phyloP scores from a whole-genome alignment of 2,888 invertebrate genomes.

The Octonoba sinensis region DNA sequence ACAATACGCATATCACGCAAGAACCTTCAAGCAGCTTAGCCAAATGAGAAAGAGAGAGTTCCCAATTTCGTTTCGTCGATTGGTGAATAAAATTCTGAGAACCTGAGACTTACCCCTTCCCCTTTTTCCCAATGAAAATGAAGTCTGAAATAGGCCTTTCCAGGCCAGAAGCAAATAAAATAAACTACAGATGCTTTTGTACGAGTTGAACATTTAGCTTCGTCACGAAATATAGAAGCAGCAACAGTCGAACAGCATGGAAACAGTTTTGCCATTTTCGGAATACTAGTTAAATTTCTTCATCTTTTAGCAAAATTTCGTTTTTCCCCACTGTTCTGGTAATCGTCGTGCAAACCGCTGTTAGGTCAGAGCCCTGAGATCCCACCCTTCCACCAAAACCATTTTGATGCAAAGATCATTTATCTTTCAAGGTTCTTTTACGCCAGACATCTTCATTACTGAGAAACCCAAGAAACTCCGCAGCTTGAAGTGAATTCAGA shows the following conservation, averaged over 20 bases:
- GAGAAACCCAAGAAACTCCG: constrained; percentile 52
- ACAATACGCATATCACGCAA: neutral
- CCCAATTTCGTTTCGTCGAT: constrained; percentile 43
- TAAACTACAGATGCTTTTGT: no score
- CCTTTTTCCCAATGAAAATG: constrained; percentile 34
- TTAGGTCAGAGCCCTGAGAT: no score
- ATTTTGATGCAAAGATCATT: constrained; percentile 51
- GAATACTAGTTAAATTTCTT: constrained; percentile 13
- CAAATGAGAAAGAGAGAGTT: constrained; percentile 5
- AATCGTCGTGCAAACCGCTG: constrained; percentile 50
- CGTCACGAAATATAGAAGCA: neutral
- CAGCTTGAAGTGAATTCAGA: constrained; percentile 24
- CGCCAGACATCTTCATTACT: constrained; percentile 60
- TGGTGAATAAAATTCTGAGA: constrained; percentile 50
- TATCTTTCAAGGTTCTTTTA: constrained; percentile 55
- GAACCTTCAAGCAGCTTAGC: neutral
- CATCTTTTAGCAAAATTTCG: neutral
- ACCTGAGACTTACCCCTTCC: constrained; percentile 23
- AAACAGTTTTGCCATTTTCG: constrained; percentile 23
- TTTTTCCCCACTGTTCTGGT: constrained; percentile 7
- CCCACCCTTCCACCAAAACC: no score
- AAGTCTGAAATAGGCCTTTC: constrained; percentile 33
- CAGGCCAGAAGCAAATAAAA: constrained; percentile 42
- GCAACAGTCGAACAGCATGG: constrained; percentile 6
- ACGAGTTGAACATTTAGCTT: no score